Conservation (phyloP, 23 tunicate genomes). For the Ciona savignyi region DNA sequence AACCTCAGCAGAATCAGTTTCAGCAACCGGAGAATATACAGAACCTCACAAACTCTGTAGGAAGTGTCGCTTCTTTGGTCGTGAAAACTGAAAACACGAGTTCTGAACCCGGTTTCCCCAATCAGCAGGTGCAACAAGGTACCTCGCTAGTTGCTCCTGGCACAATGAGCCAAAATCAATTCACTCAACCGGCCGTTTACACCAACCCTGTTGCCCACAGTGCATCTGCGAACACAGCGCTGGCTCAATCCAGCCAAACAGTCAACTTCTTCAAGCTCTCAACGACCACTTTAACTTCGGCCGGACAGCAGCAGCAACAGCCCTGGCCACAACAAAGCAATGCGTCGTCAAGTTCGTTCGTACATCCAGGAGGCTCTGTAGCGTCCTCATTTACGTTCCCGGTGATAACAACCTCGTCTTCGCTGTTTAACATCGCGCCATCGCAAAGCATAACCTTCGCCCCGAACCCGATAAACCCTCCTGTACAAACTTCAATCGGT, state of each 20-base stretch:
- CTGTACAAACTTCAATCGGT: not conserved
- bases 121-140: not conserved
- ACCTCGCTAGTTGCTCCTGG: not conserved
- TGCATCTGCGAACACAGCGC: not conserved
- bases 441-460: not conserved
- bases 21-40: not conserved
- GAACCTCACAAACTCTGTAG: not conserved
- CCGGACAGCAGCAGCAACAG: not conserved
- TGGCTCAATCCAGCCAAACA: not conserved
- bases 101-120: not conserved
- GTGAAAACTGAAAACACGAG: not conserved
- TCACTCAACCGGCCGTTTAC: not conserved
- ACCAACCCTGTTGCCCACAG: not conserved
- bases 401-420: not conserved
- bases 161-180: not conserved
- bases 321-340: not conserved
- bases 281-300: not conserved
- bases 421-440: not conserved
- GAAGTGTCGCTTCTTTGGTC: not conserved
- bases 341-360: not conserved
- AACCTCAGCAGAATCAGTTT: not conserved
- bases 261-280: not conserved
- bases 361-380: no score
- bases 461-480: not conserved
- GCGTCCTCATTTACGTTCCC: not conserved